Evolutionary conservation across 1,140 invertebrate species (phyloP).

Genomic region (Pseudomyrmex sp.): DNA sequence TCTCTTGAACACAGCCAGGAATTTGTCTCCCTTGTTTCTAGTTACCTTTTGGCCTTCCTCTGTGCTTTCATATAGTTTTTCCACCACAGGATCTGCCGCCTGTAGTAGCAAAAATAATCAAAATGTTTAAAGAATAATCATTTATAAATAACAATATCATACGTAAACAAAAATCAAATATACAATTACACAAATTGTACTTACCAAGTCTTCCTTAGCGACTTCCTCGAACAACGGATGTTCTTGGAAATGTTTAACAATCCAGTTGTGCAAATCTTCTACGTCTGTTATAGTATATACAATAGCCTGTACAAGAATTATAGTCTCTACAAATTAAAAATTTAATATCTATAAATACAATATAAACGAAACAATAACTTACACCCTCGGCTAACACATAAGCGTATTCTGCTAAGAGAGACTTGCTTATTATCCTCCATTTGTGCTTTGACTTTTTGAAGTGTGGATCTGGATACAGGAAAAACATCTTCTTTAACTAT

Average conservation of each 20-base stretch:
- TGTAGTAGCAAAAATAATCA: slow-evolving; percentile 79
- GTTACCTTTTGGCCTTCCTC: slow-evolving; percentile 99
- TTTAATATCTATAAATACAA: slow-evolving; percentile 28
- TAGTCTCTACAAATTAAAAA: slow-evolving; percentile 27
- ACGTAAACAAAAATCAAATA: no score
- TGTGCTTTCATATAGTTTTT: slow-evolving; percentile 95
- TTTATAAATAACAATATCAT: neutral
- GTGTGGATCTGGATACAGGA: slow-evolving; percentile 99
- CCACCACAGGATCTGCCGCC: slow-evolving; percentile 93
- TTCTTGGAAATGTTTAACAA: slow-evolving; percentile 95
- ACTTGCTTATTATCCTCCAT: slow-evolving; percentile 99
- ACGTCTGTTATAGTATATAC: slow-evolving; percentile 99
- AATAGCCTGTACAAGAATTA: slow-evolving; percentile 88
- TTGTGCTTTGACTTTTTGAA: slow-evolving; percentile 99
- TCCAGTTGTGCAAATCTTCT: slow-evolving; percentile 98
- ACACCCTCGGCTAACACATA: slow-evolving; percentile 95
- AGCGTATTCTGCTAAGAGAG: slow-evolving; percentile 97
- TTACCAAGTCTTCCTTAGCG: slow-evolving; percentile 80
- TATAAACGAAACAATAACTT: slow-evolving; percentile 76
- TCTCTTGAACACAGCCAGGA: slow-evolving; percentile 95
- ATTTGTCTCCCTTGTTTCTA: slow-evolving; percentile 97
- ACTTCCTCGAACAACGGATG: slow-evolving; percentile 96
- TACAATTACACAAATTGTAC: neutral
- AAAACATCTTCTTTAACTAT: slow-evolving; percentile 99
- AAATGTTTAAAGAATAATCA: neutral